Percentiles rank a stretch among this genome's conserved stretches.
These are phyloP conservation scores for Hypocryptadius cinnamomeus DNA, from an alignment of 2,113 vertebrate genomes.

Conservation along the genomic window DNA sequence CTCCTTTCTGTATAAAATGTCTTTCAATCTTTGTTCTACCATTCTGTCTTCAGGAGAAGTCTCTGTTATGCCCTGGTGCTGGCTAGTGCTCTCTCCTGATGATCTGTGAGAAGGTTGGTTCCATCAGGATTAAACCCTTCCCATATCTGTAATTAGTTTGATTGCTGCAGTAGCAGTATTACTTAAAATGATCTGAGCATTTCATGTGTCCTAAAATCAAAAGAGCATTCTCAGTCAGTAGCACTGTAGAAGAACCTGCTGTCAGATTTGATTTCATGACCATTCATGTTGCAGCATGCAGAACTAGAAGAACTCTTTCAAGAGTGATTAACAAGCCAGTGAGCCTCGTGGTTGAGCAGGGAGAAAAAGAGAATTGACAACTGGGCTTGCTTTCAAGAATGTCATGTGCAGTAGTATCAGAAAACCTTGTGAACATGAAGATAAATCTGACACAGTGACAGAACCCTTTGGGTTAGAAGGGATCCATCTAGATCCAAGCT, in stretches of 20 bases:
- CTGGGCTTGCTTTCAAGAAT: not conserved
- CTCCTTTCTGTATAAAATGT: not conserved
- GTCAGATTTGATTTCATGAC: not conserved
- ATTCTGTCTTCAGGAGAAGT: not conserved
- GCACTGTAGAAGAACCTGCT: not conserved
- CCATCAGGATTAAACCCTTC: not conserved
- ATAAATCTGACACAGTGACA: not conserved
- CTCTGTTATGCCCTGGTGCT: not conserved
- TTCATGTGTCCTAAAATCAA: not conserved
- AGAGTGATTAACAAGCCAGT: not conserved
- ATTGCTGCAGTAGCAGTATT: not conserved
- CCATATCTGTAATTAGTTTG: not conserved
- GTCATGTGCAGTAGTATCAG: not conserved
- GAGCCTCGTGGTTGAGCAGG: not conserved
- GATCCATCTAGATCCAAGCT: not conserved
- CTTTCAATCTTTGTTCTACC: not conserved
- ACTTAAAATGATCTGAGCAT: not conserved
- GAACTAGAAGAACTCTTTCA: not conserved
- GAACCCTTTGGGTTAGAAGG: not conserved
- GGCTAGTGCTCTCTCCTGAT: not conserved
- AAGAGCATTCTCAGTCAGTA: not conserved
- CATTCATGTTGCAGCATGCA: not conserved
- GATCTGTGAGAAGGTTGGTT: not conserved
- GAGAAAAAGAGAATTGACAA: not conserved
- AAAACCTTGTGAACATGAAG: not conserved